Conservation (phyloP, 2,888 invertebrate genomes). For the Ormyrus nitidulus region DNA sequence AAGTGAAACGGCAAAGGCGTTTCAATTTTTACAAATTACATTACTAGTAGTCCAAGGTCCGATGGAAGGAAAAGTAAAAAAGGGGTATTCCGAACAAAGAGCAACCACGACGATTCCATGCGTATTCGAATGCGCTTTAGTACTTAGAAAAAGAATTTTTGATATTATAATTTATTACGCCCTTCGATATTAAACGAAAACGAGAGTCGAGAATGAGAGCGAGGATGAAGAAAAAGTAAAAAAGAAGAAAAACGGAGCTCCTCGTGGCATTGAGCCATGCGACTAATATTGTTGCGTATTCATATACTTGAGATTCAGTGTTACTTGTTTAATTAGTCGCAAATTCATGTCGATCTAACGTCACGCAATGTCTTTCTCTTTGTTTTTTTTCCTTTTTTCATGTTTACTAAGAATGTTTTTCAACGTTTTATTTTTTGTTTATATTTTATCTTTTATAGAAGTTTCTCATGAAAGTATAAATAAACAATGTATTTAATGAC, state of each 20-base stretch:
- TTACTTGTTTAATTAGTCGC: conserved; percentile 37
- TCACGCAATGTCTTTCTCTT: conserved; percentile 16
- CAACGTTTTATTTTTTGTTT: conserved; percentile 11
- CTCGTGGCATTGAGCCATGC: background rate
- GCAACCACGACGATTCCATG: conserved; percentile 54
- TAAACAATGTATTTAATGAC: no score
- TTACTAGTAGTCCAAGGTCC: conserved; percentile 40
- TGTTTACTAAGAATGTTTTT: conserved; percentile 6
- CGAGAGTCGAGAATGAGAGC: conserved; percentile 48
- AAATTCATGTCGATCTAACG: conserved; percentile 15
- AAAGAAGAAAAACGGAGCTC: conserved; percentile 1
- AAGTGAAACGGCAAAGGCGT: conserved; percentile 27
- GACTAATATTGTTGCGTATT: conserved; percentile 36
- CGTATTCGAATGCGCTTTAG: conserved; percentile 59
- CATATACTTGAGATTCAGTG: conserved; percentile 27
- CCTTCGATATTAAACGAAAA: conserved; percentile 65
- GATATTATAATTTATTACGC: no score
- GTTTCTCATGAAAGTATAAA: no score
- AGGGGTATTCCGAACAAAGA: conserved; percentile 52
- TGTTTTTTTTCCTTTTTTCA: conserved; percentile 18
- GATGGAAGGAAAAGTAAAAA: conserved; percentile 22
- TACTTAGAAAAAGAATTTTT: conserved; percentile 71
- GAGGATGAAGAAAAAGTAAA: conserved; percentile 28
- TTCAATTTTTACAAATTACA: conserved; percentile 29
- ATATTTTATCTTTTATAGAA: conserved; percentile 18